Evolutionary conservation across 2,888 invertebrate genomes (phyloP).

Genomic region (Nomada goodeniana): DNA sequence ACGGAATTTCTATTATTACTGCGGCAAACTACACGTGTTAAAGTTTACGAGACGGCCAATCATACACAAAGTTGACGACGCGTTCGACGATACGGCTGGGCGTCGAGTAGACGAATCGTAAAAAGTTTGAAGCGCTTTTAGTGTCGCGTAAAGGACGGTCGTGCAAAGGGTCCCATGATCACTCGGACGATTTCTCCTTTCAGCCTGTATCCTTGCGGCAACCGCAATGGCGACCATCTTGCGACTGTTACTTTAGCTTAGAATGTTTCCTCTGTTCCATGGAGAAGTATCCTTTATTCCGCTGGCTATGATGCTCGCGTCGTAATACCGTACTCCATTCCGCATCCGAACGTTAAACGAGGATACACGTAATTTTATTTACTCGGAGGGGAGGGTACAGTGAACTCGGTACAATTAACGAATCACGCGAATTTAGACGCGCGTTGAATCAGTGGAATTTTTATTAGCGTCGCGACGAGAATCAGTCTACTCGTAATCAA

Average conservation of each 20-base stretch:
- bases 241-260: background rate
- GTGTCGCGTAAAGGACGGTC: conserved; percentile 32
- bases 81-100: background rate
- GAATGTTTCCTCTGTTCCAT: background rate
- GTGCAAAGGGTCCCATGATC: conserved; percentile 37
- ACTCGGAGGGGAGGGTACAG: too few relatives aligned
- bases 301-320: background rate
- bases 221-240: conserved; percentile 6
- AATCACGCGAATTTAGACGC: too few relatives aligned
- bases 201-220: background rate
- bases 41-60: conserved; percentile 33
- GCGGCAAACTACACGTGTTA: conserved; percentile 16
- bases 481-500: background rate
- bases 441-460: background rate
- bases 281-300: background rate
- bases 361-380: background rate
- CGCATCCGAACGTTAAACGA: background rate
- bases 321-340: background rate
- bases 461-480: background rate
- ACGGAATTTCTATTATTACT: conserved; percentile 31
- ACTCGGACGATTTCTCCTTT: conserved; percentile 16
- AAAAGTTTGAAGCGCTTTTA: conserved; percentile 46
- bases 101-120: conserved; percentile 37
- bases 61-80: conserved; percentile 11
- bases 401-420: background rate